Evolutionary conservation across 2,113 vertebrate genomes (phyloP).

Genomic region (Cercopithecus mona): DNA sequence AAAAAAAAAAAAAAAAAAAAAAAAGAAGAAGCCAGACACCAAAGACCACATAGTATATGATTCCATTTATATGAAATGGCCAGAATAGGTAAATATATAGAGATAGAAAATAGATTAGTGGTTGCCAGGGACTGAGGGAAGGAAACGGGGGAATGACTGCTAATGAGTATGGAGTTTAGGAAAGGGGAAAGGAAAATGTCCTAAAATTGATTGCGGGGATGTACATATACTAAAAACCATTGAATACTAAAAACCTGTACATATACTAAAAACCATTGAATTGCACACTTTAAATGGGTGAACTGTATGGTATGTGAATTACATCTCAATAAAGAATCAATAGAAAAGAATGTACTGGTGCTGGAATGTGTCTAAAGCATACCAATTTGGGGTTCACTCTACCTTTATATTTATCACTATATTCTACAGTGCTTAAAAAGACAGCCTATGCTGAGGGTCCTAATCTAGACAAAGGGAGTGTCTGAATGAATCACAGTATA

Average conservation of each 20-base stretch:
- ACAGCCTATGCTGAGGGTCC: neutral
- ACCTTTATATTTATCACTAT: neutral
- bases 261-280: neutral
- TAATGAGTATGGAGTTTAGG: neutral
- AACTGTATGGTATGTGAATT: neutral
- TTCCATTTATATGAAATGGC: neutral
- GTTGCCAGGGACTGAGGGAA: neutral
- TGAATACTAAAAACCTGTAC: neutral
- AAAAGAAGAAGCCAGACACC: neutral
- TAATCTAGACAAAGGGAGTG: neutral
- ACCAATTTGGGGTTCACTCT: neutral
- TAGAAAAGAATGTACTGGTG: neutral
- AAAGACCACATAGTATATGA: neutral
- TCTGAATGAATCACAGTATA: neutral
- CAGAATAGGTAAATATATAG: neutral
- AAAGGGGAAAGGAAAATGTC: neutral
- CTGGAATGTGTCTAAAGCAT: neutral
- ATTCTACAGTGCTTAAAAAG: slow-evolving; percentile 25
- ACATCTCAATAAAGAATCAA: neutral
- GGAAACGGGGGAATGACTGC: neutral
- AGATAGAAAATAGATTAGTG: neutral
- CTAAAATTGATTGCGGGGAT: neutral
- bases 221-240: neutral
- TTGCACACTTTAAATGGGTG: neutral
- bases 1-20: no score